Evolutionary conservation across 2,113 vertebrate species (phyloP).

Genomic region (Pteropus alecto): DNA sequence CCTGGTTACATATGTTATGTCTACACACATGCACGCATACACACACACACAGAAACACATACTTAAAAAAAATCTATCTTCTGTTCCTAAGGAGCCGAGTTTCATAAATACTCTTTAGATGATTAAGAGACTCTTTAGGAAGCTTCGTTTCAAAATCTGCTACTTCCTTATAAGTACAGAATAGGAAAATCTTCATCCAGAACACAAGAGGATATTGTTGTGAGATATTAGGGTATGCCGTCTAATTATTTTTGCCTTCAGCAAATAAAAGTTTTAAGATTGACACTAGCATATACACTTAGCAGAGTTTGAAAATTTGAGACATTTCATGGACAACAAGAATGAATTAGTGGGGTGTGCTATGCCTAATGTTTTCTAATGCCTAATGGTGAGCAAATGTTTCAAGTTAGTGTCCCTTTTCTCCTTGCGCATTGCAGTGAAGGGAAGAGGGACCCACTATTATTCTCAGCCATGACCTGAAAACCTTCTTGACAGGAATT

Average conservation of each 20-base stretch:
- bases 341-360: background rate
- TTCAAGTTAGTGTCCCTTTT: background rate
- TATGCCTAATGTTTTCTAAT: background rate
- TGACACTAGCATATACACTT: background rate
- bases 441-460: background rate
- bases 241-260: background rate
- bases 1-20: background rate
- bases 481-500: background rate
- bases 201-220: background rate
- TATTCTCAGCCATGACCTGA: background rate
- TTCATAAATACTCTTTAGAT: background rate
- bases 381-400: background rate
- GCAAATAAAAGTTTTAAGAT: background rate
- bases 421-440: background rate
- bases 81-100: background rate
- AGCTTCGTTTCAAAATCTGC: background rate
- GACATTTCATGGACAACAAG: background rate
- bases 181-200: background rate
- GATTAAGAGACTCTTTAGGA: background rate
- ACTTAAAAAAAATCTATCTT: background rate
- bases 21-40: background rate
- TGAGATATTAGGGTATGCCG: background rate
- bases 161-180: background rate
- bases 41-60: background rate
- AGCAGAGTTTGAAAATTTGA: background rate